These are phyloP conservation scores for Homarus americanus DNA, from an alignment of 1,140 invertebrate species.

Conservation along the genomic window DNA sequence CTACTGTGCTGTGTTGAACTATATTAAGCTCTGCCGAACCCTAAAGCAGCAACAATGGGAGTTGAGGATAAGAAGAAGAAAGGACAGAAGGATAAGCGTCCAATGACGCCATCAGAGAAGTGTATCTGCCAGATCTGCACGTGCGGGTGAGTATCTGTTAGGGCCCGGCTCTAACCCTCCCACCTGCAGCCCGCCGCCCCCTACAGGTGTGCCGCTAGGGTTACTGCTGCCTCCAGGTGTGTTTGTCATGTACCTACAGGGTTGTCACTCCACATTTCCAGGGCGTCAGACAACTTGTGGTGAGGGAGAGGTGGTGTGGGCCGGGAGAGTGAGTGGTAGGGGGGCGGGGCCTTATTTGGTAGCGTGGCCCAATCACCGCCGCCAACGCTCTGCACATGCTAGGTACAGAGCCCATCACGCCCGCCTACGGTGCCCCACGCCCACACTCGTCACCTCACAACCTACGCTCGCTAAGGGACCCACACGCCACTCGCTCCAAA, in stretches of 20 bases:
- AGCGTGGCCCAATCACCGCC: background rate
- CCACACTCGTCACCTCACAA: background rate
- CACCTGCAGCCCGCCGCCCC: background rate
- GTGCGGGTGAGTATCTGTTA: slow-evolving; percentile 86
- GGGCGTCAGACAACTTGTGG: background rate
- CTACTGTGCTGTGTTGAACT: slow-evolving; percentile 23
- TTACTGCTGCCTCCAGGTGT: background rate
- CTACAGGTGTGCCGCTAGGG: background rate
- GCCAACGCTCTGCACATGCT: background rate
- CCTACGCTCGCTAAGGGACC: too few species aligned
- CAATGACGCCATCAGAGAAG: slow-evolving; percentile 81
- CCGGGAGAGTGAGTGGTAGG: slow-evolving; percentile 6
- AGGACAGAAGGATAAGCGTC: slow-evolving; percentile 1
- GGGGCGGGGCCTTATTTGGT: slow-evolving; percentile 37
- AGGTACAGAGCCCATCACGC: background rate
- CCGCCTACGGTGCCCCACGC: background rate
- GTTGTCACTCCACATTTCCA: background rate
- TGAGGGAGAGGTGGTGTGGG: background rate
- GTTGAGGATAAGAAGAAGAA: slow-evolving; percentile 6
- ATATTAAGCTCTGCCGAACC: background rate
- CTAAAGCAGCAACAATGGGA: background rate
- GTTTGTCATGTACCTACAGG: background rate
- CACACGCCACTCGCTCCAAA: too few species aligned
- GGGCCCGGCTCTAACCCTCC: background rate
- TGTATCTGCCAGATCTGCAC: slow-evolving; percentile 94